phyloP scores from a whole-genome alignment of 2,888 invertebrate genomes.

The Nephrotoma guestfalica region DNA sequence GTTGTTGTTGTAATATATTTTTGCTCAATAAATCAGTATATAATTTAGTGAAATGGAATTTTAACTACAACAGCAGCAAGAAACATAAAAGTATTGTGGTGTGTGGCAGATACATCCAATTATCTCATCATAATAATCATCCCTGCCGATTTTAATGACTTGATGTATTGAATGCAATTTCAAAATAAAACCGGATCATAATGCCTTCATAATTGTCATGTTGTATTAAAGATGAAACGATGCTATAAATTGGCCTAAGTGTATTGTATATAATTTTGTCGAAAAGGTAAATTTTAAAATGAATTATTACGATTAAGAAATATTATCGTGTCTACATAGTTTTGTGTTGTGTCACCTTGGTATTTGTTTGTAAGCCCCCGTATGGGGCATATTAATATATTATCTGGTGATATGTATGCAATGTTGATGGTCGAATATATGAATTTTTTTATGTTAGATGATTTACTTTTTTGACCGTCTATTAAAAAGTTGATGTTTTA shows the following conservation, averaged over 20 bases:
- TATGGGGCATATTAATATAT: not conserved
- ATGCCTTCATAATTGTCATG: too few species aligned
- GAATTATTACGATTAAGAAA: not conserved
- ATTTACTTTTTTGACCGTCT: not conserved
- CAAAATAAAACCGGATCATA: not conserved
- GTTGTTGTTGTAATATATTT: not conserved
- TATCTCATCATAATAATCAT: not conserved
- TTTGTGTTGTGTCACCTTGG: not conserved
- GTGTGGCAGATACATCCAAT: not conserved
- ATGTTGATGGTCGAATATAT: not conserved
- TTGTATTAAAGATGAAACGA: not conserved
- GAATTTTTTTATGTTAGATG: not conserved
- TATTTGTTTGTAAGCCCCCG: not conserved
- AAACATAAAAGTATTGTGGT: not conserved
- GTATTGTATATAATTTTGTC: not conserved
- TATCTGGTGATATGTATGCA: not conserved
- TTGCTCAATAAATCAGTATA: not conserved
- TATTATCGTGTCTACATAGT: not conserved
- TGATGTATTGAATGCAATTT: not conserved
- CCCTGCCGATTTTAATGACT: not conserved
- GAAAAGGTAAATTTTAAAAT: not conserved
- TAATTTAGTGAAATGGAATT: not conserved
- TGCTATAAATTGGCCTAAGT: not conserved
- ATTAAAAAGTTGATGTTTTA: not conserved
- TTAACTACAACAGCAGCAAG: not conserved